Base-by-base conservation (phyloP, 2,888 invertebrate species). In the Baccha elongata region DNA sequence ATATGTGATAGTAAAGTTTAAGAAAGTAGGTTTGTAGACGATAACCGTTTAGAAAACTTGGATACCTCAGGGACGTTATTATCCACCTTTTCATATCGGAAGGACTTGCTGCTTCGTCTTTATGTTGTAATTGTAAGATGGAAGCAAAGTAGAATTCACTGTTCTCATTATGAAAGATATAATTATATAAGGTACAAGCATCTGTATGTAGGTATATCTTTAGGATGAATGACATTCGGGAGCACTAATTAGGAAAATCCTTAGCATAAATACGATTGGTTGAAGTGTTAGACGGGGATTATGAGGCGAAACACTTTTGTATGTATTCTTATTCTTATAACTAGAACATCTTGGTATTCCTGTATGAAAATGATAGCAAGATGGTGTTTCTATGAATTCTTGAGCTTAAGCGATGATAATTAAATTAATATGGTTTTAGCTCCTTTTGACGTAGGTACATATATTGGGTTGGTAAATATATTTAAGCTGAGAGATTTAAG, bases 171-270 rank as follows among this genome's bases (percentile, higher is more conserved):
- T 64, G 76, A 76, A 69, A n/a, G n/a, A n/a, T n/a, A n/a, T n/a
- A n/a, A n/a, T n/a, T n/a, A n/a, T n/a, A n/a, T n/a, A n/a, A n/a
- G n/a, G n/a, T n/a, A n/a, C n/a, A n/a, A n/a, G n/a, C n/a, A n/a
- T n/a, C n/a, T n/a, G n/a, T n/a, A n/a, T n/a, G n/a, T n/a, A n/a
- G n/a, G n/a, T 76, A 50, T 69, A 55, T 71, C 78, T 72, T 42
- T 72, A 44, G 60, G 67, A 72, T 67, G 69, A 76, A 76, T 76
- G 60, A 52, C 72, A 78, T 72, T 72, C 46, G 60, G 65, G 50
- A 53, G 53, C 58, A 60, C 55, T 72, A 78, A 78, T 78, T 78
- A 78, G 69, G 58, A 67, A 72, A 78, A 78, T 72, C 67, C 37
- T 46, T 67, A 65, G 26, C 37, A 65, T 60, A 58, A 67, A 52